phyloP scores from a whole-genome alignment of 2,113 vertebrate species.

The Tachycineta bicolor region DNA sequence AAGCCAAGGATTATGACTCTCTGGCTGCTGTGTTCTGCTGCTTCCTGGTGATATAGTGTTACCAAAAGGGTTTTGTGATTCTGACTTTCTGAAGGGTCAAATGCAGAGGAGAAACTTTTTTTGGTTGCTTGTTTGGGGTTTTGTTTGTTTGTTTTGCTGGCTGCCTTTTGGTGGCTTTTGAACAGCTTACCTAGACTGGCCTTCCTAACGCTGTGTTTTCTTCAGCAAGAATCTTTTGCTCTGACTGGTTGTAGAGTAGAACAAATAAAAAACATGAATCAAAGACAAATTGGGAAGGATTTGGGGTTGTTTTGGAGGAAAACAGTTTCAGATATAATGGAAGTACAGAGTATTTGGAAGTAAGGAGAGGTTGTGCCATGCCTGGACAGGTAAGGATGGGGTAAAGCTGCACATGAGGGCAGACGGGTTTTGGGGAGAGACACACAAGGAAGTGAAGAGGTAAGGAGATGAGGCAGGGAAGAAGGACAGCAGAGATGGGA shows the following conservation, averaged over 20 bases:
- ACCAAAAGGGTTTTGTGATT: neutral
- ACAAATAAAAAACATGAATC: neutral
- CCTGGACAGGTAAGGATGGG: rapidly evolving
- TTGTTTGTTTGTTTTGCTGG: neutral
- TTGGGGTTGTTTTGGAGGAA: neutral
- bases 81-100: neutral
- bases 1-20: neutral
- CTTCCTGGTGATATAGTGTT: neutral
- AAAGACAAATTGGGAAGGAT: neutral
- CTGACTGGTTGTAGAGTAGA: neutral
- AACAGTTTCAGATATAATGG: neutral
- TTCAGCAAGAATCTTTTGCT: neutral
- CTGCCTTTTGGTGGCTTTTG: neutral
- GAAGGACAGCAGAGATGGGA: neutral
- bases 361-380: neutral
- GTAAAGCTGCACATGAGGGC: neutral
- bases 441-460: neutral
- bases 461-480: neutral
- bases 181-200: neutral
- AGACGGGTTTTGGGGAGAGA: neutral
- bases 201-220: neutral
- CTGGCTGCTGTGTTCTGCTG: neutral
- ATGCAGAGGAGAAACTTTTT: neutral
- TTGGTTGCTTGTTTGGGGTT: too few species aligned
- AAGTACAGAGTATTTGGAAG: neutral